Percentiles rank a stretch among this genome's conserved stretches.
These are phyloP conservation scores for Paratrypauchen microcephalus DNA, from an alignment of 2,797 vertebrate genomes.

Conservation along the genomic window DNA sequence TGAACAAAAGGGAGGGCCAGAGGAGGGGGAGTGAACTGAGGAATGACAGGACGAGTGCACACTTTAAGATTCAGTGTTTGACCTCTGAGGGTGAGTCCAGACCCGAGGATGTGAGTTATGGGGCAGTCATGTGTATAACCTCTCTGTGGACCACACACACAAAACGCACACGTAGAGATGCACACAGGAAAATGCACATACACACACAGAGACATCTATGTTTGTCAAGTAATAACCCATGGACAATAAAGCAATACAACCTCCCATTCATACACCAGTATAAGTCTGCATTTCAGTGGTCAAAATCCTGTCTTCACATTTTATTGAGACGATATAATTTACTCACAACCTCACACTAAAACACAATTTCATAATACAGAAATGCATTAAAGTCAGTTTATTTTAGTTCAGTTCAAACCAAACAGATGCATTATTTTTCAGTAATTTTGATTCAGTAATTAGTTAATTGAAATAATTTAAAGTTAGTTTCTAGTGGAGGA, in stretches of 20 bases:
- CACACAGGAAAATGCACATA: slow-evolving; percentile 18
- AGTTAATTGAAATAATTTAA: too few species aligned
- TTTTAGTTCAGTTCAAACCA: neutral
- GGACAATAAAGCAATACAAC: slow-evolving; percentile 10
- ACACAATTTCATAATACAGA: neutral
- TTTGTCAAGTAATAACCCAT: slow-evolving; percentile 48
- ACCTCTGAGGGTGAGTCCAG: slow-evolving; percentile 56
- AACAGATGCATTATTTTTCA: neutral
- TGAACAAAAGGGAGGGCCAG: slow-evolving; percentile 26
- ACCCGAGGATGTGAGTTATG: slow-evolving; percentile 45
- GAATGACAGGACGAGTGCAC: slow-evolving; percentile 49
- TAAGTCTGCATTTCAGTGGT: slow-evolving; percentile 6
- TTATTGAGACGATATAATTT: too few species aligned
- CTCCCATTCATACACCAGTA: slow-evolving; percentile 3
- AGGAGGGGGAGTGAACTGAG: slow-evolving; percentile 32
- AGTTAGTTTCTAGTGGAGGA: too few species aligned
- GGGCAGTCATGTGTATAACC: slow-evolving; percentile 58
- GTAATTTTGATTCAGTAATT: too few species aligned
- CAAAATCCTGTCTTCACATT: neutral
- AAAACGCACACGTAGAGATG: slow-evolving; percentile 14
- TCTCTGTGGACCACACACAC: slow-evolving; percentile 41
- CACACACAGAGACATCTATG: slow-evolving; percentile 31
- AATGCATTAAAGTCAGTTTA: neutral
- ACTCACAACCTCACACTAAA: neutral
- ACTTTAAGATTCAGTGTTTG: slow-evolving; percentile 47